Base-by-base conservation (phyloP, 1,140 invertebrate genomes). In the Oscheius sp. region DNA sequence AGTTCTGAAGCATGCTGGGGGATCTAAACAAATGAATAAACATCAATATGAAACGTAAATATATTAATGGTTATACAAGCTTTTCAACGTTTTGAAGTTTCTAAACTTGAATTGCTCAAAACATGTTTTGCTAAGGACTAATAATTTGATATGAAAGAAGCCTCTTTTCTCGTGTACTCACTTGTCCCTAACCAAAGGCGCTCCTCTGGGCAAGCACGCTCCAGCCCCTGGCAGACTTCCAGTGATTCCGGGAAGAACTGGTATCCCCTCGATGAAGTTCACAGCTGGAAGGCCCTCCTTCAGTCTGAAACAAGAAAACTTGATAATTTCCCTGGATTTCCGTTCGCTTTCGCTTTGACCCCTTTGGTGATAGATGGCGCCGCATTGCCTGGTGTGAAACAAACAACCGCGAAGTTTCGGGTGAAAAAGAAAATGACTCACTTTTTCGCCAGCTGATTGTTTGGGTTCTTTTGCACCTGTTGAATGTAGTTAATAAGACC, bases 171-270 rank as follows among this genome's bases (percentile, higher is more conserved):
- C n/a, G n/a, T n/a, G n/a, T 10, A 28, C 46, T 66, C 31, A 67
- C 71, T 61, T 73, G 26, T 73, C 71, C 23, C 63, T 66, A 20
- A 73, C 52, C 13, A 73, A 58, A 4, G 64, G 71, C n/a, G 71
- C 32, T 29, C 64, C 64, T 35, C 65, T 45, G 15, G 71, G 71
- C 10, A 73, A 28, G 26, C 71, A 73, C 1, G 71, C 68, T 49
- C 71, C 71, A n/a, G 71, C 71, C n/a, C 71, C 71, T 29, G 71
- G 71, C 4, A 73, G 31, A 59, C 52, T 67, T n/a, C 71, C 71
- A 2, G 59, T 28, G 2, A 73, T 18, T 18, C 71, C 71, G 4
- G 71, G 71, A 1, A 73, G 36, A 18, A 73, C 65, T 32, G 71
- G 71, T 3, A 73, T 15, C 26, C 71, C 71, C 31, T 73, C 71